phyloP scores from a whole-genome alignment of 1,140 invertebrate species.

The Pogonomyrmex californicus region DNA sequence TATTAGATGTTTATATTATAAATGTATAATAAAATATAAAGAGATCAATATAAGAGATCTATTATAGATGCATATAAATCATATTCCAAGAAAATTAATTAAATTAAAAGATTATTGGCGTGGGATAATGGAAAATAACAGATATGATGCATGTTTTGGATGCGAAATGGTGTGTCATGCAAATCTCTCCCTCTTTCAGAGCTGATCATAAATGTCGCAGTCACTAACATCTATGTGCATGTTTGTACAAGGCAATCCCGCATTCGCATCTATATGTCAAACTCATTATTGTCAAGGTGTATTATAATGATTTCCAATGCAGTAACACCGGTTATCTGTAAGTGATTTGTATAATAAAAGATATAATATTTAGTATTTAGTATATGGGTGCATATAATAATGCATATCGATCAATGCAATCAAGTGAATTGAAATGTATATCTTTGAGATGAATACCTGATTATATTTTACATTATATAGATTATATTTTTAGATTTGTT shows the following conservation, averaged over 20 bases:
- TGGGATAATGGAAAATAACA: not conserved
- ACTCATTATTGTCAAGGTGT: constrained; percentile 12
- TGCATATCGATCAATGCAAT: not conserved
- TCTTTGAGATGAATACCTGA: no score
- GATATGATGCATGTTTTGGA: not conserved
- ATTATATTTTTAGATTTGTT: constrained; percentile 14
- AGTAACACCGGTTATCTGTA: not conserved
- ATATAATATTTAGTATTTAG: not conserved
- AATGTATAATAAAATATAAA: not conserved
- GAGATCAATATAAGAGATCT: not conserved
- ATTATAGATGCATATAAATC: not conserved
- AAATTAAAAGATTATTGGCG: no score
- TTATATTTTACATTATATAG: no score
- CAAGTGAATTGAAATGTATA: not conserved
- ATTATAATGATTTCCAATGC: constrained; percentile 39
- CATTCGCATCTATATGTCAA: constrained; percentile 5
- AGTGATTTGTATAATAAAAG: constrained; percentile 23
- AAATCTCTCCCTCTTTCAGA: constrained; percentile 21
- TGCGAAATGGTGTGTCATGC: not conserved
- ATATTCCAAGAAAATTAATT: constrained; percentile 6
- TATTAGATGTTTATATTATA: not conserved
- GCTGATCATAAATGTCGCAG: constrained; percentile 13
- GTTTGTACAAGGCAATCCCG: constrained; percentile 1
- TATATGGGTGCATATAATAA: not conserved
- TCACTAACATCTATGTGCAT: not conserved